A percentile compares a stretch with the other conserved stretches of the same genome.
These are phyloP conservation scores for Holothuria glaberrima DNA, from an alignment of 35 echinoderm and acorn worm species.

Conservation along the genomic window DNA sequence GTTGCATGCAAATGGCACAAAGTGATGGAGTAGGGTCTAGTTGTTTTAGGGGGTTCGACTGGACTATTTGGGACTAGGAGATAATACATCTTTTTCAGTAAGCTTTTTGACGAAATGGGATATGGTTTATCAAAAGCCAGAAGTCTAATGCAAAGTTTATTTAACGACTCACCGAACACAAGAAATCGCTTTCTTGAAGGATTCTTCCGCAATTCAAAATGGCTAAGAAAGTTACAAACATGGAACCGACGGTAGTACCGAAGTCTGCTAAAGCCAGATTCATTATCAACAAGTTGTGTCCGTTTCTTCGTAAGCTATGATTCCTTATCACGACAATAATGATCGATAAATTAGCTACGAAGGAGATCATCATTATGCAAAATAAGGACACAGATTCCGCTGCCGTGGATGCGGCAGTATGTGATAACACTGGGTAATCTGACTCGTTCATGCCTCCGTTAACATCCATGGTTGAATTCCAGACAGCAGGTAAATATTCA, in stretches of 20 bases:
- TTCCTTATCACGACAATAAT: constrained; percentile 40
- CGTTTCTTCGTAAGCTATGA: constrained; percentile 46
- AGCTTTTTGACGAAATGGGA: no score
- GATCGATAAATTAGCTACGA: constrained; percentile 22
- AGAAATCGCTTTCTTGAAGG: background rate
- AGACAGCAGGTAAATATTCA: no score
- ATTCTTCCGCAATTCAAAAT: constrained; percentile 34
- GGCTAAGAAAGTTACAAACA: constrained; percentile 43
- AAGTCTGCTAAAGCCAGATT: constrained; percentile 67
- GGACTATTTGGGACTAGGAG: no score
- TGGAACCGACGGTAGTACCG: constrained; percentile 30
- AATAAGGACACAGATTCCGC: background rate
- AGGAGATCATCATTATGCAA: constrained; percentile 22
- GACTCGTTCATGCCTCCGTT: no score
- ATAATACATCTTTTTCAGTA: no score
- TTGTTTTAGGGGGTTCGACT: no score
- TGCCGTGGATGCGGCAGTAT: background rate
- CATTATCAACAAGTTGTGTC: constrained; percentile 59
- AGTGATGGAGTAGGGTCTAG: no score
- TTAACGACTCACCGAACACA: background rate
- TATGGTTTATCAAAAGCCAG: background rate
- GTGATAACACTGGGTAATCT: no score
- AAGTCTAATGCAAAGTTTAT: no score
- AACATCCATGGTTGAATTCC: no score
- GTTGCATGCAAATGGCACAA: no score